These are phyloP conservation scores for Abscondita cerata DNA, from an alignment of 2,888 invertebrate species.

Conservation along the genomic window DNA sequence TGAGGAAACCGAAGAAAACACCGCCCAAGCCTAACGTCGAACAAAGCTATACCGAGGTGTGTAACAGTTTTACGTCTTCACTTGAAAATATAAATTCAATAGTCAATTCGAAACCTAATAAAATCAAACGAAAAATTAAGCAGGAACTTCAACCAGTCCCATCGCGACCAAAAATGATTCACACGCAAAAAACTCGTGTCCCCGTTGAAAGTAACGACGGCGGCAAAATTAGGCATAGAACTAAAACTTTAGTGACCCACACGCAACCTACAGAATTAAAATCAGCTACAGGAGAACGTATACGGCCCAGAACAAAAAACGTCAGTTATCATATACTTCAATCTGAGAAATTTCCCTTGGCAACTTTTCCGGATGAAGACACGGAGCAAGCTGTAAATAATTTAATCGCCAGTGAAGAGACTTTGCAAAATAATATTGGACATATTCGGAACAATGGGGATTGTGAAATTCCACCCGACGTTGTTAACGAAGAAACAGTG, in stretches of 20 bases:
- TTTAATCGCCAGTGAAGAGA: slow-evolving; percentile 40
- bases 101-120: slow-evolving; percentile 46
- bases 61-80: slow-evolving; percentile 60
- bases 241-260: slow-evolving; percentile 64
- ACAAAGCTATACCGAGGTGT: slow-evolving; percentile 58
- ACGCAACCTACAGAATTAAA: slow-evolving; percentile 60
- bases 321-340: slow-evolving; percentile 67
- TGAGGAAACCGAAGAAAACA: slow-evolving; percentile 56
- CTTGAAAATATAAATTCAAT: slow-evolving; percentile 61
- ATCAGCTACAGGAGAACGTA: slow-evolving; percentile 60
- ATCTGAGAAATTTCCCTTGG: slow-evolving; percentile 61
- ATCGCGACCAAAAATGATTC: slow-evolving; percentile 77
- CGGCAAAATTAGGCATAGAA: slow-evolving; percentile 63
- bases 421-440: slow-evolving; percentile 45
- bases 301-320: slow-evolving; percentile 69
- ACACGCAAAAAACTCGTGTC: slow-evolving; percentile 71
- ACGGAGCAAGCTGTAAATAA: slow-evolving; percentile 51
- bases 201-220: slow-evolving; percentile 62
- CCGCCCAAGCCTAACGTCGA: slow-evolving; percentile 49
- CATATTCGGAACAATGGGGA: slow-evolving; percentile 48
- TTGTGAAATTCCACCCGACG: slow-evolving; percentile 48
- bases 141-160: slow-evolving; percentile 51
- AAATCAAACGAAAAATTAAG: slow-evolving; percentile 53
- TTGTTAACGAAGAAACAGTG: slow-evolving; percentile 51
- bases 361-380: slow-evolving; percentile 60